A percentile compares a stretch with the other conserved stretches of the same genome.
phyloP scores from a whole-genome alignment of 2,797 vertebrate genomes.

The Tinamus major region DNA sequence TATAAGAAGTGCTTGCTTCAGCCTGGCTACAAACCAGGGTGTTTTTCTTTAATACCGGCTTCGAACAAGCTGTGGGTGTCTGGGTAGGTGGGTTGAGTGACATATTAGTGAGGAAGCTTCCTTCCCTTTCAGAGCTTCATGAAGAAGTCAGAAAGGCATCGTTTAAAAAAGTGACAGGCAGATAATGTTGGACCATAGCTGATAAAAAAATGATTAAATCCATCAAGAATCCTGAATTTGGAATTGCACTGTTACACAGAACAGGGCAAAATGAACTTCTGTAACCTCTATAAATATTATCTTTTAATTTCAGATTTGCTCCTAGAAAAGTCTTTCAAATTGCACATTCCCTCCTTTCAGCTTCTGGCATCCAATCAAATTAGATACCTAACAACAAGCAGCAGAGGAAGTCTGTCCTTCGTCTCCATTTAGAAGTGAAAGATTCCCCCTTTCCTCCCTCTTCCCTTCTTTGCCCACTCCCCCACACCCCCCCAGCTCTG shows the following conservation, averaged over 20 bases:
- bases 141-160: constrained; percentile 72
- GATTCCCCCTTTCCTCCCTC: neutral
- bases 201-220: constrained; percentile 70
- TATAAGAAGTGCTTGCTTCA: constrained; percentile 66
- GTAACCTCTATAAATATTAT: constrained; percentile 62
- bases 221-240: constrained; percentile 73
- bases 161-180: constrained; percentile 77
- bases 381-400: constrained; percentile 49
- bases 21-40: constrained; percentile 59
- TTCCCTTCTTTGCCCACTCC: neutral
- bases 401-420: constrained; percentile 19
- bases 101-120: constrained; percentile 76
- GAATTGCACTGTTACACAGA: constrained; percentile 40
- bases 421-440: constrained; percentile 42
- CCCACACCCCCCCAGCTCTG: constrained; percentile 9
- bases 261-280: constrained; percentile 24
- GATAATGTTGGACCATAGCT: constrained; percentile 49
- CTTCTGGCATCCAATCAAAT: constrained; percentile 67
- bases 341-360: constrained; percentile 40
- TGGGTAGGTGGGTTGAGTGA: constrained; percentile 82
- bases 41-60: constrained; percentile 51
- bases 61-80: constrained; percentile 75
- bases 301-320: constrained; percentile 56
- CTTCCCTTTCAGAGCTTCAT: constrained; percentile 70
- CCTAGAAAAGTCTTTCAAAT: constrained; percentile 47